Conservation (phyloP, 2,113 vertebrate species). For the Spea multiplicata region DNA sequence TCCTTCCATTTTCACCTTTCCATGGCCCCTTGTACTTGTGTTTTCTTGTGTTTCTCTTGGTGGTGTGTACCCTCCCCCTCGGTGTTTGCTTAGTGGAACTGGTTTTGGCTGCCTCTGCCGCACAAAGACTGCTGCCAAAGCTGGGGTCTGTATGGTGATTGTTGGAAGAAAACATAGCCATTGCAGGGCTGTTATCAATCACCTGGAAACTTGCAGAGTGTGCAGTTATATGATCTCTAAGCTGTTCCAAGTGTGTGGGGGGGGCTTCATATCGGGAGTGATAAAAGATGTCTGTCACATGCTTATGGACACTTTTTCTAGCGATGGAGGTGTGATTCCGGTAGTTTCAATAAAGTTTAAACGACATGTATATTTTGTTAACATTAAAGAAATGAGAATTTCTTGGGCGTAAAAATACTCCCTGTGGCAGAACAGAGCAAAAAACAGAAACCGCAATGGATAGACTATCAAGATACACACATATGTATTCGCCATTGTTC, state of each 20-base stretch:
- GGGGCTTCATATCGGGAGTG: background rate
- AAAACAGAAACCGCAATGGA: too few species aligned
- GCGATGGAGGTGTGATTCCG: too few species aligned
- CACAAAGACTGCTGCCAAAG: slow-evolving; percentile 17
- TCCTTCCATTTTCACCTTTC: background rate
- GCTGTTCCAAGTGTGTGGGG: background rate
- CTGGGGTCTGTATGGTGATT: slow-evolving; percentile 31
- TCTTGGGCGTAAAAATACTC: too few species aligned
- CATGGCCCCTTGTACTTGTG: background rate
- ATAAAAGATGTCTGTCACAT: background rate
- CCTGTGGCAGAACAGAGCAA: too few species aligned
- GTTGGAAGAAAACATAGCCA: background rate
- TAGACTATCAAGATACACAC: too few species aligned
- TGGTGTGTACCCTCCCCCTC: background rate
- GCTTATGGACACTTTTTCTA: background rate
- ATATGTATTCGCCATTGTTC: too few species aligned
- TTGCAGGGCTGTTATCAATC: slow-evolving; percentile 33
- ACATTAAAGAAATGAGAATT: too few species aligned
- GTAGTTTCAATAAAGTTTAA: too few species aligned
- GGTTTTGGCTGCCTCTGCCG: slow-evolving; percentile 28
- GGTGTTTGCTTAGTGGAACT: slow-evolving; percentile 32
- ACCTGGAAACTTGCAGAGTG: slow-evolving; percentile 25
- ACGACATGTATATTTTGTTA: too few species aligned
- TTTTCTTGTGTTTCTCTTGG: background rate
- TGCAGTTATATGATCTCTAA: slow-evolving; percentile 28